Base-by-base conservation (phyloP, 2,113 vertebrate genomes). In the Otus sunia region DNA sequence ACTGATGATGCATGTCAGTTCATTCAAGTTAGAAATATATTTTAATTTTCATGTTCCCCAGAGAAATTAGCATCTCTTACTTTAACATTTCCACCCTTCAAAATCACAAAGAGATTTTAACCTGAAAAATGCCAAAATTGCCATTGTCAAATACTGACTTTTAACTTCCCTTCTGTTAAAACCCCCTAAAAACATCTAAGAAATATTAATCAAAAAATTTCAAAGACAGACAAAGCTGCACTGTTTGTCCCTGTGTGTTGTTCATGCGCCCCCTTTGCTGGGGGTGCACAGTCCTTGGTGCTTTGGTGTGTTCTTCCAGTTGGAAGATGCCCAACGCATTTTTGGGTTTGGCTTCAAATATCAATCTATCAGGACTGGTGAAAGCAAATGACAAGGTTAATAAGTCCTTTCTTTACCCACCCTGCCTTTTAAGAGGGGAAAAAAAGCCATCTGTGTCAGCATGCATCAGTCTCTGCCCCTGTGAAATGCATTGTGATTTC, bases 1-100 rank as follows among this genome's bases (percentile, higher is more conserved):
- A 92, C 89, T 91, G 93, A 86, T 96, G 93, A 80, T 97, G 93
- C 93, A 91, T 93, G 89, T 90, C 89, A 96, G 77, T 85, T 97
- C 78, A 90, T 94, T 95, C 81, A 91, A 91, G 74, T 92, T 93
- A 86, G 81, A 95, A 94, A 95, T 95, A 82, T 86, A 82, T 95
- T 96, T 93, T 94, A 92, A 93, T 96, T 95, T 86, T 95, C n/a
- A 4, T 36, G 55, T 73, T 94, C 91, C 78, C 78, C 55, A 47
- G 93, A 94, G 89, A 96, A 96, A 90, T 95, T 88, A 79, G 26
- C 75, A 82, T 85, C 74, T 87, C 55, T 78, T 62, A 52, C 81
- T 87, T 90, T 47, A 91, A 59, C 77, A 69, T 85, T 78, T 84
- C 83, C 94, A 63, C 36, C n/a, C 45, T 75, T 45, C 49, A 69